Conservation (phyloP, 2,113 vertebrate species). For the Peucedramus taeniatus region DNA sequence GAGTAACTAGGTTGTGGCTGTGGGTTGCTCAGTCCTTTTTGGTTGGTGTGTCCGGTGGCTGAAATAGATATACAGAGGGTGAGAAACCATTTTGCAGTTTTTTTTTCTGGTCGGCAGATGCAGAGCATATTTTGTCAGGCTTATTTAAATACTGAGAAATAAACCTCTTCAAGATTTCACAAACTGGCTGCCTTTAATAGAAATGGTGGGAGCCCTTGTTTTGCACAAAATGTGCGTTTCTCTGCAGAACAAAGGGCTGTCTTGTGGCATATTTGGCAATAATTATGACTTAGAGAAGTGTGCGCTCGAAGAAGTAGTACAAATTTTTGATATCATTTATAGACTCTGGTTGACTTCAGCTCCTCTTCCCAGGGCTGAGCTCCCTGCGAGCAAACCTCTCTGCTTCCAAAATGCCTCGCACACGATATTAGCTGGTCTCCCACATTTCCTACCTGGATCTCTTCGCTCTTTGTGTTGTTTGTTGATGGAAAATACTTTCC, state of each 20-base stretch:
- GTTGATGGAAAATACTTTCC: constrained; percentile 64
- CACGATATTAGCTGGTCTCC: neutral
- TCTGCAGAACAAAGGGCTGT: neutral
- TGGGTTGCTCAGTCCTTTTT: neutral
- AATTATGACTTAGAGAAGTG: constrained; percentile 19
- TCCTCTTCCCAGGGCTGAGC: neutral
- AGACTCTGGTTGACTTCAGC: neutral
- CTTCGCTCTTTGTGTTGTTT: constrained; percentile 6
- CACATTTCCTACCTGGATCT: constrained; percentile 7
- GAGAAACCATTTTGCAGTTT: constrained; percentile 15
- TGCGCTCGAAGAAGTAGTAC: neutral
- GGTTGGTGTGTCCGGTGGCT: neutral
- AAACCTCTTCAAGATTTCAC: neutral
- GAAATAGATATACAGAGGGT: neutral
- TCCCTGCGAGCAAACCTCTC: neutral
- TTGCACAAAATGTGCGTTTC: neutral
- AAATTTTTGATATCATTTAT: neutral
- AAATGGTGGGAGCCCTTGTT: neutral
- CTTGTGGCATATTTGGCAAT: neutral
- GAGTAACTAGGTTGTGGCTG: neutral
- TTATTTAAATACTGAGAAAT: constrained; percentile 2
- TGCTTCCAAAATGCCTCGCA: neutral
- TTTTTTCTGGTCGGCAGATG: neutral
- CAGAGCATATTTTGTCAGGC: constrained; percentile 10
- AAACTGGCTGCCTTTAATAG: neutral